Percentiles rank a stretch among this genome's conserved stretches.
Evolutionary conservation across 2,888 invertebrate species (phyloP).

Genomic region (Drosophila yooni): DNA sequence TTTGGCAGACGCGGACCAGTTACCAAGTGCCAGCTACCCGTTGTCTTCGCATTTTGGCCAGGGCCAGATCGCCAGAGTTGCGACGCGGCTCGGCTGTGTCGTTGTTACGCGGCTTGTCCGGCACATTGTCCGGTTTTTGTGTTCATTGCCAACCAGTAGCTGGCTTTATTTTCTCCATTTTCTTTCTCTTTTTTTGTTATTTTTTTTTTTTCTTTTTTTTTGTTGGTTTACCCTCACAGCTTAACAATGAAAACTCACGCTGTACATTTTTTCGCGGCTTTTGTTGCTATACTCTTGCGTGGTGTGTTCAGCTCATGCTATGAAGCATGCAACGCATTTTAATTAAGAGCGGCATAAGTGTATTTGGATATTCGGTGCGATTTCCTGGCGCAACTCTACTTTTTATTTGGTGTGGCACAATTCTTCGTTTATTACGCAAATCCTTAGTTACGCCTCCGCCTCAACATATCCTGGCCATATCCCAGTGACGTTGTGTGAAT

Average conservation of each 20-base stretch:
- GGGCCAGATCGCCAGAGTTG: slow-evolving; percentile 48
- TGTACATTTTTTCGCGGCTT: slow-evolving; percentile 45
- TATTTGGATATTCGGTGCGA: slow-evolving; percentile 2
- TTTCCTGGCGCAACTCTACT: not conserved
- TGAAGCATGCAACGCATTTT: not conserved
- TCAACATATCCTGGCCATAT: slow-evolving; percentile 26
- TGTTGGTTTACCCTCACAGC: slow-evolving; percentile 10
- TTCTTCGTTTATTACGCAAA: slow-evolving; percentile 72
- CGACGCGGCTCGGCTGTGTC: slow-evolving; percentile 25
- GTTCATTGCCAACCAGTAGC: slow-evolving; percentile 42
- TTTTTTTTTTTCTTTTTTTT: not conserved
- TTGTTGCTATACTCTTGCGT: slow-evolving; percentile 7
- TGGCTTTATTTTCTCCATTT: slow-evolving; percentile 16
- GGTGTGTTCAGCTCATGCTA: not conserved
- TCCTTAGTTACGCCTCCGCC: slow-evolving; percentile 56
- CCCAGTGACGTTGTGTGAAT: slow-evolving; percentile 2
- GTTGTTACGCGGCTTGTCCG: slow-evolving; percentile 23
- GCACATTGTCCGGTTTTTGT: slow-evolving; percentile 26
- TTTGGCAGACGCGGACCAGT: slow-evolving; percentile 41
- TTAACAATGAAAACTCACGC: slow-evolving; percentile 61
- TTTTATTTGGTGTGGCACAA: slow-evolving; percentile 37
- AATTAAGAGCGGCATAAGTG: slow-evolving; percentile 9
- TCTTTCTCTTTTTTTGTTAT: not conserved
- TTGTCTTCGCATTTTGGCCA: slow-evolving; percentile 48
- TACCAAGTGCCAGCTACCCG: slow-evolving; percentile 37